phyloP scores from a whole-genome alignment of 2,888 invertebrate genomes.

The Taphrorychus bicolor region DNA sequence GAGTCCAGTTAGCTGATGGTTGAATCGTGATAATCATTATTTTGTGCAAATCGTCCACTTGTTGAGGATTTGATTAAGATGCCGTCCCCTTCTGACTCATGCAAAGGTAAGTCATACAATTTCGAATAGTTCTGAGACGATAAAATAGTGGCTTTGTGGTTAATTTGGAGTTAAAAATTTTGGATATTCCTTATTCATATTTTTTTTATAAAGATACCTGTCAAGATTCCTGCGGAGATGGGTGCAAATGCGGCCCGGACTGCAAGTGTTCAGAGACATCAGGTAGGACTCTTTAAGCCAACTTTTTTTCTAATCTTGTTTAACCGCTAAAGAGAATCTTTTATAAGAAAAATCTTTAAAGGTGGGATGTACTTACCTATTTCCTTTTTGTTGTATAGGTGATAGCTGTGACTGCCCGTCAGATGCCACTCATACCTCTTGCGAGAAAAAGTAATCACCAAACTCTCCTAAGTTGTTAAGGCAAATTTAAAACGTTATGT shows the following conservation, averaged over 20 bases:
- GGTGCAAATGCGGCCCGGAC: neutral
- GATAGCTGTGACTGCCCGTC: neutral
- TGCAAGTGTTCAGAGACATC: neutral
- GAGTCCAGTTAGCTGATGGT: neutral
- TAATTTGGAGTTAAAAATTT: neutral
- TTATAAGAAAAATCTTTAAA: neutral
- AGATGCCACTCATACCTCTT: neutral
- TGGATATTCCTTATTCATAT: no score
- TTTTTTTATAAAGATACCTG: neutral
- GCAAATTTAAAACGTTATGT: no score
- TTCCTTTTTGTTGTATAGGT: neutral
- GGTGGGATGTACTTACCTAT: neutral
- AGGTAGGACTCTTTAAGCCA: neutral
- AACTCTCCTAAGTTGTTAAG: no score
- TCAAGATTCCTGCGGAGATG: neutral
- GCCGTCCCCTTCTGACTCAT: neutral
- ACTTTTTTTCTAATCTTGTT: neutral
- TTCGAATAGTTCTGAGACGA: no score
- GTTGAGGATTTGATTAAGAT: neutral
- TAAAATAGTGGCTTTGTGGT: neutral
- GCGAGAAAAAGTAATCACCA: constrained; percentile 2
- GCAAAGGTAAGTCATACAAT: constrained; percentile 4
- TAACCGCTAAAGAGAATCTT: neutral
- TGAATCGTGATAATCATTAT: neutral
- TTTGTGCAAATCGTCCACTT: neutral